phyloP scores from a whole-genome alignment of 1,140 invertebrate genomes.

The Papilio glaucus region DNA sequence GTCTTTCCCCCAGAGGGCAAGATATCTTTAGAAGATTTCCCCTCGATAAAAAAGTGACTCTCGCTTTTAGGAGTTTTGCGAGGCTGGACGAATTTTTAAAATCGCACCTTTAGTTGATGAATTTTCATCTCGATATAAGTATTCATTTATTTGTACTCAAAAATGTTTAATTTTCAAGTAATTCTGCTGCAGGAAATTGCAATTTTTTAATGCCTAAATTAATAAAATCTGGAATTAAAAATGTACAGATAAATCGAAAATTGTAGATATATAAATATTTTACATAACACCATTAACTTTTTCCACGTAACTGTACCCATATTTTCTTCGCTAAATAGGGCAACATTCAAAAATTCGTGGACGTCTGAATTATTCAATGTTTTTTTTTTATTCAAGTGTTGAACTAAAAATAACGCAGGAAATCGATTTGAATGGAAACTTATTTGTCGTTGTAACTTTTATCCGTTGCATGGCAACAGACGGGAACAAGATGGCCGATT shows the following conservation, averaged over 20 bases:
- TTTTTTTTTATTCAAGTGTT: neutral
- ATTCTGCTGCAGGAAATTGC: too few relatives aligned
- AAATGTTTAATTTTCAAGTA: too few relatives aligned
- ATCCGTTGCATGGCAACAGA: neutral
- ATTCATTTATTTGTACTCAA: too few relatives aligned
- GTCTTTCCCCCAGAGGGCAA: too few relatives aligned
- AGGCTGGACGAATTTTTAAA: too few relatives aligned
- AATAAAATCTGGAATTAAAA: too few relatives aligned
- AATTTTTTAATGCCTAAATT: too few relatives aligned
- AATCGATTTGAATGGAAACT: neutral
- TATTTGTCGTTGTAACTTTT: neutral
- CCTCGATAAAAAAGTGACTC: too few relatives aligned
- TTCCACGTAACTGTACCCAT: neutral
- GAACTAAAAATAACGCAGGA: constrained; percentile 18
- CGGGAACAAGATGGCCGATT: neutral
- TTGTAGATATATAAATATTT: neutral
- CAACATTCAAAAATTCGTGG: constrained; percentile 11
- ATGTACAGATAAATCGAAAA: neutral
- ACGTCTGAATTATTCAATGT: constrained; percentile 10
- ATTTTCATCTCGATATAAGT: too few relatives aligned
- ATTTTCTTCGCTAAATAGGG: constrained; percentile 1
- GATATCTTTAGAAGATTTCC: too few relatives aligned
- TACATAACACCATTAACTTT: neutral
- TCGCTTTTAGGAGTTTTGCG: too few relatives aligned
- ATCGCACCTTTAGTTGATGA: too few relatives aligned